Base-by-base conservation (phyloP, 2,888 invertebrate genomes). In the Sycophila texana region DNA sequence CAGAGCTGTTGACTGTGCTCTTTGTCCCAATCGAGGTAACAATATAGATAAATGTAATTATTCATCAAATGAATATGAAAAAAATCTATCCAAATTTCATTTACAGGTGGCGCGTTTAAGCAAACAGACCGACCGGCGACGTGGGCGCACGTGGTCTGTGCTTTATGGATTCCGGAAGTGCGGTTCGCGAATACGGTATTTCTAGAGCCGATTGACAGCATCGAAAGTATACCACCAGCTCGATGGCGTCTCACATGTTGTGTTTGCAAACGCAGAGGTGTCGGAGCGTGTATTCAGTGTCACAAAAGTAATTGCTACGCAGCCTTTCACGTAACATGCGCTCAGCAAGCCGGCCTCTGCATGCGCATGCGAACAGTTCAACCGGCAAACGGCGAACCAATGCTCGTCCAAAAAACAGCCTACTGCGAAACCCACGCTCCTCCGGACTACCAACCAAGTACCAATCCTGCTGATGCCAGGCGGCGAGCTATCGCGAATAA, bases 71-170 rank as follows among this genome's bases (percentile, higher is more conserved):
- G 16, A 30, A 30, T 7, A 22, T 71, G 4, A 58, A 51, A 72
- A 18, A 61, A 26, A 61, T 53, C 3, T 20, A 39, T 7, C 7
- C 10, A 39, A 39, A 39, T 10, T 39, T 39, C 1, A 18, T 67
- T 47, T 16, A 0, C 18, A 82, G 82, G 98, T 73, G 99, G 99
- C 74, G 99, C 99, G 47, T 99, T 99, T 90, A 99, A 99, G 91
- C 99, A 99, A 91, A 98, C 99, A 0, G 98, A 98, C 89, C 94
- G 97, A 86, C 87, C 90, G 16, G 94, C 96, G 0, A 95, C 96
- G 0, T 99, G 99, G 99, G 99, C 98, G 0, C 99, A 99, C 89
- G 99, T 99, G 2, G 97, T 99, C 0, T 99, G 99, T 90, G 99
- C 99, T 0, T 92, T 99, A 1, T 99, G 99, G 99, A 98, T 99